Evolutionary conservation across 1,140 invertebrate species (phyloP), one percentile per base, ranked within the genome.

Genomic region (Akabosia matsudoensis): DNA sequence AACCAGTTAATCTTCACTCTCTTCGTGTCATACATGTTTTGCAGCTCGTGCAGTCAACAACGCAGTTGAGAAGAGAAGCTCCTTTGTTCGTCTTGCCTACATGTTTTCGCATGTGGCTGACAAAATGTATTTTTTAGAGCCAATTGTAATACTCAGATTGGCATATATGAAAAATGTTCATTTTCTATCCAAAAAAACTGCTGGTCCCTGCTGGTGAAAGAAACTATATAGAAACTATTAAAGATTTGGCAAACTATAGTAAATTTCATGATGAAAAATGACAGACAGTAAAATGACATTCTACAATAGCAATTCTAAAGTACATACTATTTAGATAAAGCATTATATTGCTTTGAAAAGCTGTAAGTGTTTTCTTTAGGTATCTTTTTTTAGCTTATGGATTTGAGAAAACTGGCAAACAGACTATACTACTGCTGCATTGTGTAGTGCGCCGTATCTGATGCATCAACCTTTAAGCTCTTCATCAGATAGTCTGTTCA

Each of bases 241-340:
- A n/a, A 18, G 7, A 7, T 10, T 7, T 10, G 37, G 37, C 7
- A 45, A 7, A 45, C 13, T 61, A 61, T 4, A 61, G 54, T 61
- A 24, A 13, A 61, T 61, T 24, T 67, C 61, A 56, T 56, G 24
- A 56, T 56, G 18, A 61, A 61, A n/a, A 14, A 61, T 61, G 54
- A 61, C 14, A 61, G 54, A 61, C 61, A 67, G 28, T 24, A 67
- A 67, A 67, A 67, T 67, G 61, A 67, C 61, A 67, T 30, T 24
- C 26, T 67, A 67, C 28, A 67, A n/a, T 30, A 67, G 61, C 28
- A 67, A 2, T 2, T 28, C n/a, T 7, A 67, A 61, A 16, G 54
- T n/a, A 14, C 24, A 22, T 22, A n/a, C 54, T 61, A 22, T 16
- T 16, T 22, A n/a, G 54, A 61, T 14, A 61, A 45, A 61, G 54